phyloP scores from a whole-genome alignment of 2,888 invertebrate species.

The Ormyrus rosae region DNA sequence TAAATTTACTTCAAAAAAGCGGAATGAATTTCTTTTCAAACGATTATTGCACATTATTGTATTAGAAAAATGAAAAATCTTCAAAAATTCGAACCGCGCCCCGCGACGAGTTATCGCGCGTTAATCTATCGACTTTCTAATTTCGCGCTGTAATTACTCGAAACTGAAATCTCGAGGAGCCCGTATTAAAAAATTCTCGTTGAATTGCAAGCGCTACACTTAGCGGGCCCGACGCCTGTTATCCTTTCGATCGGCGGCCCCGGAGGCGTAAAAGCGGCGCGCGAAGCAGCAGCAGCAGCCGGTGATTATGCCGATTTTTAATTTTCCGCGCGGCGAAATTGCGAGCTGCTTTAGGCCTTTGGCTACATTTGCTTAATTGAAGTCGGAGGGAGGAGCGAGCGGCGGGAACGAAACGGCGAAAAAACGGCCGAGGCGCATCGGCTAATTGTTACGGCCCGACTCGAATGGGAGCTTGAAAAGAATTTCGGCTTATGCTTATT shows the following conservation, averaged over 20 bases:
- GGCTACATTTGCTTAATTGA: slow-evolving; percentile 32
- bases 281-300: slow-evolving; percentile 19
- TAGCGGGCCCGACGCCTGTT: slow-evolving; percentile 5
- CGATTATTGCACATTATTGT: too few species aligned
- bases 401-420: neutral
- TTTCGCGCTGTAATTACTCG: slow-evolving; percentile 1
- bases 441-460: slow-evolving; percentile 32
- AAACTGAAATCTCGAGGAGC: neutral
- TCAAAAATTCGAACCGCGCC: too few species aligned
- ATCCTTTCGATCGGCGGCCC: slow-evolving; percentile 27
- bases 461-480: slow-evolving; percentile 5
- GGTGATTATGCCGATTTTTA: slow-evolving; percentile 45
- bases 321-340: slow-evolving; percentile 20
- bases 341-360: neutral
- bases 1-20: too few species aligned
- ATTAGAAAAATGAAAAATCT: too few species aligned
- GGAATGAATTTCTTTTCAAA: too few species aligned
- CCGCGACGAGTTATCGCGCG: too few species aligned
- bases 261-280: slow-evolving; percentile 1
- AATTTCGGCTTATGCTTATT: slow-evolving; percentile 20
- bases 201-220: slow-evolving; percentile 5
- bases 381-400: neutral
- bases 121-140: neutral
- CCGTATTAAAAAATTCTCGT: slow-evolving; percentile 6
- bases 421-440: neutral